Conservation (phyloP, 30 jellyfish, hydroid and myxozoan species). For the Rhopilema esculentum region DNA sequence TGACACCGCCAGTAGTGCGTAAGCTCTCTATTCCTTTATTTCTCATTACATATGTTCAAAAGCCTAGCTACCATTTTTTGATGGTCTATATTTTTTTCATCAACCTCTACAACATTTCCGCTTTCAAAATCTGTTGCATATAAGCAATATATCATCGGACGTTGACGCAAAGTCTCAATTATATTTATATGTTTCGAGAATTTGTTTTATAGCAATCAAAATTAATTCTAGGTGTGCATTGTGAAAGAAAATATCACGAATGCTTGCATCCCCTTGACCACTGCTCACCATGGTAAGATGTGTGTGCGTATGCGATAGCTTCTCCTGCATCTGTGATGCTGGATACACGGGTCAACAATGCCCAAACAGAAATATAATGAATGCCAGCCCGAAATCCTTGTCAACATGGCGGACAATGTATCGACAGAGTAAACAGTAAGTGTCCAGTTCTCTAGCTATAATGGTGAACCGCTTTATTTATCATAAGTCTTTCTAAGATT, state of each 20-base stretch:
- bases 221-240: slow-evolving; percentile 42
- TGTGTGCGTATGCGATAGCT: slow-evolving; percentile 70
- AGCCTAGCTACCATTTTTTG: too few species aligned
- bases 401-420: slow-evolving; percentile 56
- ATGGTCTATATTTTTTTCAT: neutral
- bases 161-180: neutral
- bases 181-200: too few species aligned
- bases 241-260: slow-evolving; percentile 69
- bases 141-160: neutral
- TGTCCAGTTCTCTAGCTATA: neutral
- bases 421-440: slow-evolving; percentile 68
- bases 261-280: slow-evolving; percentile 68
- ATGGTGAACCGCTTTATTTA: neutral
- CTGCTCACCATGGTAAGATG: slow-evolving; percentile 74
- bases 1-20: too few species aligned
- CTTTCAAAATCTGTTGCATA: neutral
- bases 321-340: slow-evolving; percentile 68
- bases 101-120: neutral
- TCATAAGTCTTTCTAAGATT: too few species aligned
- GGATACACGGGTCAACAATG: slow-evolving; percentile 82
- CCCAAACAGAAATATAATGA: slow-evolving; percentile 64
- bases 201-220: too few species aligned
- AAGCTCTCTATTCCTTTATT: too few species aligned
- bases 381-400: slow-evolving; percentile 71
- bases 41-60: too few species aligned